Percentiles rank a stretch among this genome's conserved stretches.
These are phyloP conservation scores for Battus philenor DNA, from an alignment of 1,140 invertebrate species.

Conservation along the genomic window DNA sequence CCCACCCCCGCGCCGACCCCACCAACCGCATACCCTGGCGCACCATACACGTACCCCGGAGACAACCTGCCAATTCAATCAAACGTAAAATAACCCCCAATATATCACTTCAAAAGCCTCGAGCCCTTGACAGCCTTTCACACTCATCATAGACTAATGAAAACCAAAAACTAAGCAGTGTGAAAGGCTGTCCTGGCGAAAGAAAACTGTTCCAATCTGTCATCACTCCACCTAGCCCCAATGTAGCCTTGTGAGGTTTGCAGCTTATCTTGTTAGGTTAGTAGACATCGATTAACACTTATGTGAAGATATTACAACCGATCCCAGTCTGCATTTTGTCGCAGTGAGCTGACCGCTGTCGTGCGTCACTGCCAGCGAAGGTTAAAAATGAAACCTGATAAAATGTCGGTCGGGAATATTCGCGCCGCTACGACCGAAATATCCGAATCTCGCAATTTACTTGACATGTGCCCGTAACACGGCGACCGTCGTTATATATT, in stretches of 20 bases:
- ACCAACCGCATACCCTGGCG: slow-evolving; percentile 78
- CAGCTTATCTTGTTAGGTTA: slow-evolving; percentile 67
- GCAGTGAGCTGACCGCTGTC: slow-evolving; percentile 45
- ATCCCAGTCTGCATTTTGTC: slow-evolving; percentile 30
- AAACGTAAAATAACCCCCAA: neutral
- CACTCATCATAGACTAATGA: slow-evolving; percentile 14
- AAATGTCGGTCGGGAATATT: slow-evolving; percentile 30
- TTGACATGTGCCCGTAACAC: slow-evolving; percentile 5
- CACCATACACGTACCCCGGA: slow-evolving; percentile 85
- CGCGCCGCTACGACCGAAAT: slow-evolving; percentile 54
- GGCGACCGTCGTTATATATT: too few relatives aligned
- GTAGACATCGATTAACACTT: slow-evolving; percentile 64
- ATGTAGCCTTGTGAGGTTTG: slow-evolving; percentile 55
- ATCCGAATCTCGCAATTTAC: slow-evolving; percentile 38
- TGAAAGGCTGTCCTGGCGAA: slow-evolving; percentile 36
- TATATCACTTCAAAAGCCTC: neutral
- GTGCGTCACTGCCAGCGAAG: slow-evolving; percentile 58
- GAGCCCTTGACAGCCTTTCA: slow-evolving; percentile 25
- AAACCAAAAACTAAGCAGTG: slow-evolving; percentile 17
- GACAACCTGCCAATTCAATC: slow-evolving; percentile 77
- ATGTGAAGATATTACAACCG: slow-evolving; percentile 38
- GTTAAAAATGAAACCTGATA: slow-evolving; percentile 47
- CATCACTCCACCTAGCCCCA: slow-evolving; percentile 69
- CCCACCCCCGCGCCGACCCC: slow-evolving; percentile 76
- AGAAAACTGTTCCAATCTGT: slow-evolving; percentile 48